phyloP scores from a whole-genome alignment of 2,113 vertebrate species.

The Hemiprocne comata region DNA sequence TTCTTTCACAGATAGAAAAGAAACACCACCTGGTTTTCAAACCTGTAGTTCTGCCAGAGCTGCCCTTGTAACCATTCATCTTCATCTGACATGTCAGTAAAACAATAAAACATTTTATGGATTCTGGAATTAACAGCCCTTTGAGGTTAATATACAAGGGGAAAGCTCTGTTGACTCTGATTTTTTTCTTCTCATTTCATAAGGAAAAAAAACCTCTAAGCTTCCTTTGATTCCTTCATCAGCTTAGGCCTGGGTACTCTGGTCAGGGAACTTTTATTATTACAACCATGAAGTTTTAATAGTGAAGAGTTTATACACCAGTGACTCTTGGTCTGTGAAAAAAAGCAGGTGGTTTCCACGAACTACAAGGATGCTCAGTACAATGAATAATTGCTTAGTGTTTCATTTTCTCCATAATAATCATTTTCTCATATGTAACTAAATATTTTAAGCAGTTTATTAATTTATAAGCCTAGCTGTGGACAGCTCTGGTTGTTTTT shows the following conservation, averaged over 20 bases:
- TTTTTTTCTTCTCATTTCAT: neutral
- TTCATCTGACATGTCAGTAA: neutral
- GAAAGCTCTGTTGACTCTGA: neutral
- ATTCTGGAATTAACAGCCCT: neutral
- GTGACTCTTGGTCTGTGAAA: slow-evolving; percentile 1
- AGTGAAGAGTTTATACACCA: neutral
- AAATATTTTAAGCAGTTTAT: slow-evolving; percentile 69
- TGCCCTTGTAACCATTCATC: neutral
- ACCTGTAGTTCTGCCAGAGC: neutral
- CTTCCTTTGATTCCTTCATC: neutral
- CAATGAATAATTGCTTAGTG: slow-evolving; percentile 53
- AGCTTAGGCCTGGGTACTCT: neutral
- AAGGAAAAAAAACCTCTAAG: neutral
- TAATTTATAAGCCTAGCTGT: slow-evolving; percentile 69
- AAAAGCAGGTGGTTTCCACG: neutral
- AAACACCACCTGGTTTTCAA: neutral
- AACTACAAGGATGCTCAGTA: slow-evolving; percentile 3
- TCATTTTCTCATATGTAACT: slow-evolving; percentile 57
- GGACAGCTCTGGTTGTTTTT: slow-evolving; percentile 20
- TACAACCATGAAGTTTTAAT: neutral
- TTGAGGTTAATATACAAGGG: neutral
- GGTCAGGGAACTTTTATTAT: neutral
- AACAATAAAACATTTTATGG: neutral
- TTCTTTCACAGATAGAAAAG: neutral
- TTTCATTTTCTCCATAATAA: slow-evolving; percentile 57